Evolutionary conservation across 30 jellyfish, hydroid and myxozoan species (phyloP).

Genomic region (Aurelia aurita): DNA sequence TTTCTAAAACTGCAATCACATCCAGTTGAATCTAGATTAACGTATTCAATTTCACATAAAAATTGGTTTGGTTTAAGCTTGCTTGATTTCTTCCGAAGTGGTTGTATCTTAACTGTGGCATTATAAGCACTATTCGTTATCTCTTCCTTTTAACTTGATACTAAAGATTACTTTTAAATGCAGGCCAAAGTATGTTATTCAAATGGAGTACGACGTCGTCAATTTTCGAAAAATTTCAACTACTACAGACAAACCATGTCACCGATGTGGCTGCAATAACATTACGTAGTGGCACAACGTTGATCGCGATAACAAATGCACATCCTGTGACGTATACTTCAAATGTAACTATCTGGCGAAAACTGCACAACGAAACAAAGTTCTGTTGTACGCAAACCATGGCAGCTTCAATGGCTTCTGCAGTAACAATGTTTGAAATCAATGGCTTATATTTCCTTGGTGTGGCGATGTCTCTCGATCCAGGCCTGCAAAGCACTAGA

Average conservation of each 20-base stretch:
- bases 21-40: too few relatives aligned
- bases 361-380: neutral
- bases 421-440: constrained; percentile 24
- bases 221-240: constrained; percentile 55
- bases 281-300: constrained; percentile 1
- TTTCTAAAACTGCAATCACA: too few relatives aligned
- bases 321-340: neutral
- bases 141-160: too few relatives aligned
- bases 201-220: constrained; percentile 39
- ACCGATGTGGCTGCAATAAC: constrained; percentile 3
- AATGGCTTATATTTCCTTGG: constrained; percentile 42
- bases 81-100: too few relatives aligned
- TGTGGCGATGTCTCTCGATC: constrained; percentile 38
- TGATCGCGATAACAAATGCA: constrained; percentile 43
- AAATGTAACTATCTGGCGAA: constrained; percentile 33
- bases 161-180: too few relatives aligned
- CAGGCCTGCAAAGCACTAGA: constrained; percentile 22
- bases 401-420: constrained; percentile 26
- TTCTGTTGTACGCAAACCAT: constrained; percentile 9
- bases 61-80: too few relatives aligned
- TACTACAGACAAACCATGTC: constrained; percentile 44
- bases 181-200: constrained; percentile 61
- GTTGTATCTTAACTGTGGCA: too few relatives aligned
- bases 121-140: too few relatives aligned
- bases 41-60: too few relatives aligned